Base-by-base conservation (phyloP, 2,888 invertebrate genomes). In the Mimas tiliae region DNA sequence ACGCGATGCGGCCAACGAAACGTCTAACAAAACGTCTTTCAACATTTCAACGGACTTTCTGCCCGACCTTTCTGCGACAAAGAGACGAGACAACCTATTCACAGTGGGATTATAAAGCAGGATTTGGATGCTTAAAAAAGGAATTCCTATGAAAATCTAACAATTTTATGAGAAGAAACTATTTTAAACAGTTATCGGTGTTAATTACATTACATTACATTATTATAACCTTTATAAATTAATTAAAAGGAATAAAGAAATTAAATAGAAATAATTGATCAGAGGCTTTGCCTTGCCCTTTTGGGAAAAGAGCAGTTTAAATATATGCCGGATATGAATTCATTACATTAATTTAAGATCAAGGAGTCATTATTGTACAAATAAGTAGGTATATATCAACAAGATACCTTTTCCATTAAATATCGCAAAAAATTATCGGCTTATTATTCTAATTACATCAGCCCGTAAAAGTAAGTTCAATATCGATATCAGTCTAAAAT, bases 1-100 rank as follows among this genome's bases (percentile, higher is more conserved):
- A 42, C 11, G 12, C 42, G 38, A 38, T 34, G 16, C 33, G 16
- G 16, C 33, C 16, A 12, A 19, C 12, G 19, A 16, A 42, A 42
- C 12, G 58, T 58, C 58, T 19, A 58, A 58, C 34, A n/a, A 55
- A 55, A 55, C 38, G 38, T 58, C 42, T 58, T 58, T 58, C 38
- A 38, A 58, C 12, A 12, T 58, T n/a, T n/a, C n/a, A 16, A 11
- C 6, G 58, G 42, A 58, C 19, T 38, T 42, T 42, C 19, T 58
- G 42, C 12, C 19, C 38, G 42, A 19, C 42, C 2, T n/a, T n/a
- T n/a, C n/a, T 8, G 19, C 12, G 9, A 38, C 38, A 58, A 55
- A 38, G 38, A 42, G 19, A 42, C 19, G 19, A 12, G 42, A 12
- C 19, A 12, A 19, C 19, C 16, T 19, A 19, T 58, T 19, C 58